Base-by-base conservation (phyloP, 2,888 invertebrate genomes). In the Rhyacophila evoluta region DNA sequence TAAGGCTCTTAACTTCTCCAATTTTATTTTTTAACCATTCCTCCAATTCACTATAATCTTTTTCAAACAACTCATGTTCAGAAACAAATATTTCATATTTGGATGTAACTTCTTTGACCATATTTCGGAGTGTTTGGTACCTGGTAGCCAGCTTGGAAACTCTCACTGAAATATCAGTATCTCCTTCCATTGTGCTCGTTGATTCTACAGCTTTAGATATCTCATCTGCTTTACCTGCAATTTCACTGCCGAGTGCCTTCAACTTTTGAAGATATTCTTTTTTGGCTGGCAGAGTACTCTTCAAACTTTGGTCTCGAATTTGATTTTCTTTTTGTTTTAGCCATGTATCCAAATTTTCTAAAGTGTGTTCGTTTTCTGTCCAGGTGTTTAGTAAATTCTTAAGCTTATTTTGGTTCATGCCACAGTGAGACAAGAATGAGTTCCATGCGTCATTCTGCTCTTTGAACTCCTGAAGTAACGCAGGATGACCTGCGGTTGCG, bases 291-390 rank as follows among this genome's bases (percentile, higher is more conserved):
- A 95, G 92, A 2, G 94, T 95, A 84, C 94, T 96, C 86, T 95
- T 96, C 1, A 97, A 90, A 83, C 95, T 95, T 86, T 97, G 97
- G 85, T 97, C 97, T 86, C 97, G 95, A 0, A 97, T 92, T 85
- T 94, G 93, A 72, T 92, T 91, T 87, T 98, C 98, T 85, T 95
- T 95, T 73, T 93, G 91, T 85, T 95, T 96, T 72, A 97, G 90
- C 98, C 98, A 98, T 71, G 92, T 91, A 84, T 94, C 95, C 1
- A 98, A 88, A 78, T 92, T 92, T 82, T 96, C 95, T 36, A 97
- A 91, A 19, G 93, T 91, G 71, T 92, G 92, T 84, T 95, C 95
- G 83, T 96, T 95, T 84, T 95, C 93, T 67, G 93, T 93, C 93
- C 96, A 96, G 84, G 95, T 93, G 70, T 92, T 93, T 82, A 95